These are phyloP conservation scores for Yponomeuta evonymella DNA, from an alignment of 2,888 invertebrate species.

Conservation along the genomic window DNA sequence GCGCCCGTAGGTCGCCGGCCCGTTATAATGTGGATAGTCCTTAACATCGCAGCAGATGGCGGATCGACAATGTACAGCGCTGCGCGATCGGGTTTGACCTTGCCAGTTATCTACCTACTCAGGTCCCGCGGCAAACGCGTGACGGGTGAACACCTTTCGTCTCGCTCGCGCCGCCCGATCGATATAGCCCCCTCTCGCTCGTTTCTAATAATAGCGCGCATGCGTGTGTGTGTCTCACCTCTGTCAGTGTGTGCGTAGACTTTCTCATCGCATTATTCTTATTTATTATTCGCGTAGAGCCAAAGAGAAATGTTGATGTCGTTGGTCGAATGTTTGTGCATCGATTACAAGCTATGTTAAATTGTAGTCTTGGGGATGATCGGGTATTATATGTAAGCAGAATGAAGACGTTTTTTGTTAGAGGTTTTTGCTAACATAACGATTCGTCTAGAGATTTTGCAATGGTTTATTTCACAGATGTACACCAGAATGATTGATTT, in stretches of 20 bases:
- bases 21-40: neutral
- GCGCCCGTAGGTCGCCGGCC: neutral
- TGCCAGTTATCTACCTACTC: slow-evolving; percentile 58
- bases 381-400: neutral
- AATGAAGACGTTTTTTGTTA: too few species aligned
- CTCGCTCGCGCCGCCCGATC: slow-evolving; percentile 48
- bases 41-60: neutral
- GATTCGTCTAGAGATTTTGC: too few species aligned
- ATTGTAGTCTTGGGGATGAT: neutral
- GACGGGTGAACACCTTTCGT: slow-evolving; percentile 29
- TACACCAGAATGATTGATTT: too few species aligned
- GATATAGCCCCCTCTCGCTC: slow-evolving; percentile 48
- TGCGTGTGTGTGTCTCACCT: slow-evolving; percentile 24
- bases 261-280: slow-evolving; percentile 34
- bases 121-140: slow-evolving; percentile 38
- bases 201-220: slow-evolving; percentile 58
- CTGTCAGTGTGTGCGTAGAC: slow-evolving; percentile 36
- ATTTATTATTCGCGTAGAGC: neutral
- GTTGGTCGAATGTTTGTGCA: neutral
- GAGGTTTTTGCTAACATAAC: too few species aligned
- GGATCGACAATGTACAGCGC: neutral
- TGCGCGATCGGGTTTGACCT: slow-evolving; percentile 43
- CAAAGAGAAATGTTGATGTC: slow-evolving; percentile 1
- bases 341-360: neutral
- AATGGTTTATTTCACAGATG: too few species aligned